Evolutionary conservation across 92 coral and sea anemone species (phyloP).

Genomic region (Pocillopora meandrina): DNA sequence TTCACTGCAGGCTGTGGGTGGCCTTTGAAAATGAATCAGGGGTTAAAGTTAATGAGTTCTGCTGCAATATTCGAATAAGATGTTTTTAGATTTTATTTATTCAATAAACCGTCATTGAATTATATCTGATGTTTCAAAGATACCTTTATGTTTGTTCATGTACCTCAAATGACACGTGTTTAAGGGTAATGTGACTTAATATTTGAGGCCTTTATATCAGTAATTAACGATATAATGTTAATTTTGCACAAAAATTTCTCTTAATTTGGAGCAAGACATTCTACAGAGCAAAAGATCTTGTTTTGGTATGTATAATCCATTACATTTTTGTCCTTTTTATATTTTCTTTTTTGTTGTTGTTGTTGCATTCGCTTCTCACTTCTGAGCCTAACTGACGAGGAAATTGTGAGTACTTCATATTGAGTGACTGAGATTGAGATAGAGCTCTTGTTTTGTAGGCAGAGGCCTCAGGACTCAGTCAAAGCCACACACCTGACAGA

Average conservation of each 20-base stretch:
- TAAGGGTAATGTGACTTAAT: too few relatives aligned
- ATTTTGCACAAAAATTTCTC: not conserved
- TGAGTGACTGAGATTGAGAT: not conserved
- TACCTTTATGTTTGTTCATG: too few relatives aligned
- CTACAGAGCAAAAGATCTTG: conserved; percentile 89
- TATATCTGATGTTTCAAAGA: too few relatives aligned
- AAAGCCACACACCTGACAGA: conserved; percentile 70
- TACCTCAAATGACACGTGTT: too few relatives aligned
- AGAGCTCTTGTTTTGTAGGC: conserved; percentile 51
- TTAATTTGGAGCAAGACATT: conserved; percentile 73
- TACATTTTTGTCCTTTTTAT: not conserved
- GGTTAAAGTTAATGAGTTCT: too few relatives aligned
- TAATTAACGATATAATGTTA: too few relatives aligned
- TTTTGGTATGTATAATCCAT: conserved; percentile 63
- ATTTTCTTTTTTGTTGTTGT: not conserved
- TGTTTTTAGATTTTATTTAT: too few relatives aligned
- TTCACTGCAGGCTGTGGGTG: too few relatives aligned
- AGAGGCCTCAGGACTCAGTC: conserved; percentile 89
- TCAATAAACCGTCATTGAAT: too few relatives aligned
- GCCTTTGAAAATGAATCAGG: too few relatives aligned
- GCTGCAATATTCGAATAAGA: too few relatives aligned
- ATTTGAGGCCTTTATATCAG: too few relatives aligned
- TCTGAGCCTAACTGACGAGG: not conserved
- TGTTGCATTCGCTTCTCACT: not conserved
- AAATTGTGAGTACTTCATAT: not conserved